Evolutionary conservation across 2,888 invertebrate genomes (phyloP), one percentile per base, ranked within the genome.

Genomic region (Lamproptera curius): DNA sequence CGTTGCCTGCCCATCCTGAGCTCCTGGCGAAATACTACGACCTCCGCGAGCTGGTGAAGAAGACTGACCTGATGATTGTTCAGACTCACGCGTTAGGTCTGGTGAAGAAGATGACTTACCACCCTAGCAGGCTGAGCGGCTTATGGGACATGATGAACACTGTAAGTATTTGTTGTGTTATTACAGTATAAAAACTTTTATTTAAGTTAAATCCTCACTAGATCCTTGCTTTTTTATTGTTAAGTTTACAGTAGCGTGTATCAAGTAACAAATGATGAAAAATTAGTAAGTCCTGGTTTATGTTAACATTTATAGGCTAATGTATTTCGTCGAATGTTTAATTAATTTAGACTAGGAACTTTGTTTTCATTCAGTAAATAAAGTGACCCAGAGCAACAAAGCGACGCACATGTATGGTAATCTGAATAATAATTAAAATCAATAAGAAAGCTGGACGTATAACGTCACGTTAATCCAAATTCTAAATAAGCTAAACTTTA

Each of bases 71-170:
- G 41, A 91, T 93, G 80, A 89, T 92, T 61, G 79, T 93, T 38
- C 89, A 92, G 61, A 93, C 93, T 0, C 91, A 93, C 58, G 91
- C 91, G 39, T 68, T 94, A 73, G 90, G 90, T 0, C 74, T 89
- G 28, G 90, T 91, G 58, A 89, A 89, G 63, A 91, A 92, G 63
- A 91, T 91, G 75, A 92, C 94, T 1, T 94, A 91, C 68, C 94
- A 94, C 67, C 93, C 93, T 0, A 93, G 93, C 62, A 78, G 94
- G 47, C 73, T 94, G 56, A 93, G 93, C 67, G 94, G 94, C 0
- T 70, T 93, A 39, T 93, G 93, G 89, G 94, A 94, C 61, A 92
- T 93, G 89, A 90, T 92, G 71, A 94, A 94, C 61, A 92, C 93
- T 65, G 92, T 92, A 70, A 90, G 90, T 58, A 9, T 33, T 23